These are phyloP conservation scores for Drosophila paranaensis DNA, from an alignment of 2,888 invertebrate genomes.

Conservation along the genomic window DNA sequence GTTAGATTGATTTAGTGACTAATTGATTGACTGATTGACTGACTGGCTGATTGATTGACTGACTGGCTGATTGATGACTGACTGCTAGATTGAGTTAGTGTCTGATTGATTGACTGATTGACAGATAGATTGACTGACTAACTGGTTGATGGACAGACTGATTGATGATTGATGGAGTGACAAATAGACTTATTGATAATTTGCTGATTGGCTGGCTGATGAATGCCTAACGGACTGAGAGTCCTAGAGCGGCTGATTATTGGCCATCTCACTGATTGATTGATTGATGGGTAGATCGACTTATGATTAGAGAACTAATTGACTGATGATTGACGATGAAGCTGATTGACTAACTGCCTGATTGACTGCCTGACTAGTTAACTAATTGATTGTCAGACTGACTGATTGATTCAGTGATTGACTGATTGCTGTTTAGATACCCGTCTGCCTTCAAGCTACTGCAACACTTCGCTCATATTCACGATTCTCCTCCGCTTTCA, in stretches of 20 bases:
- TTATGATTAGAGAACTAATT: too few species aligned
- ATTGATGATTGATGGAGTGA: too few species aligned
- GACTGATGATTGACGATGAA: not conserved
- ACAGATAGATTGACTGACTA: not conserved
- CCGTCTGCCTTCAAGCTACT: not conserved
- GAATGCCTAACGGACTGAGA: too few species aligned
- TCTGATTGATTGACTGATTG: not conserved
- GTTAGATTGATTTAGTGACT: not conserved
- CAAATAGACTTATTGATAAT: too few species aligned
- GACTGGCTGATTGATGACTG: not conserved
- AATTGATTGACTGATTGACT: not conserved
- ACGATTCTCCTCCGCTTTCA: conserved; percentile 80
- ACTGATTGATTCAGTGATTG: not conserved
- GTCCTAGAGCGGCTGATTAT: too few species aligned
- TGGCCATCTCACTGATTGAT: too few species aligned
- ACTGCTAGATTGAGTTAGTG: too few species aligned
- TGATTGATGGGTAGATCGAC: too few species aligned
- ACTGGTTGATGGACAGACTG: too few species aligned
- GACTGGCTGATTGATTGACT: not conserved
- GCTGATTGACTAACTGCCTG: not conserved
- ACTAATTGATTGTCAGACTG: not conserved
- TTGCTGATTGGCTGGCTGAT: too few species aligned
- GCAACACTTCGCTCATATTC: not conserved
- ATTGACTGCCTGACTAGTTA: not conserved
- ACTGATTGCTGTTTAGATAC: not conserved